Evolutionary conservation across 1,140 invertebrate genomes (phyloP), one percentile per base, ranked within the genome.

Genomic region (Neuroterus valhalla): DNA sequence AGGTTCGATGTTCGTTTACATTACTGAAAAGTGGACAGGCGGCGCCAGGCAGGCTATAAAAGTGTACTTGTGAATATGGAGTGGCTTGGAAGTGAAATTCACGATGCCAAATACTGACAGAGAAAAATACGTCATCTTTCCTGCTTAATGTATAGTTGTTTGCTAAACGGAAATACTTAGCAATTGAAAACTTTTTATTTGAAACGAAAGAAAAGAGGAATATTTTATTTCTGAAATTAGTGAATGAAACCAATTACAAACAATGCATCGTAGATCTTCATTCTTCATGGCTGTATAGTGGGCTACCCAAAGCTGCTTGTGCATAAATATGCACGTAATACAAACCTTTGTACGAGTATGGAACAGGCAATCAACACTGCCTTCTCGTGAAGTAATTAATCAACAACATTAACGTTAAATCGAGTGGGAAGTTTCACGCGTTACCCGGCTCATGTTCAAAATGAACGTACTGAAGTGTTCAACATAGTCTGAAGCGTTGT

Each of bases 1-100:
- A 62, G 31, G 55, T 62, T 62, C 55, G 55, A 62, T 62, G 55
- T 62, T 62, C 55, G 55, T 62, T 62, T 62, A n/a, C 26, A 38
- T 62, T 62, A 38, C 55, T 4, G 12, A 26, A 62, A 62, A 62
- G 26, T 62, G 26, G 26, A 62, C n/a, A n/a, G n/a, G n/a, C 55
- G 55, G 55, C 55, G 26, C 26, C 52, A 62, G 52, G 15, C 52
- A 31, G 52, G 21, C 52, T 62, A 62, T 62, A 62, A 62, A 62
- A 62, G 52, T 31, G 26, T 62, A 62, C 52, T 31, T 62, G 52
- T 62, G 52, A 62, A 62, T 62, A 62, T 62, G 52, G 52, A 62
- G 23, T 62, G 52, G 52, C 52, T 14, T 62, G 52, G 21, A 62
- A 62, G 23, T 62, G 23, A 62, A 31, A 62, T 62, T 62, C 21